Evolutionary conservation across 2,797 vertebrate genomes (phyloP), one percentile per base, ranked within the genome.

Genomic region (Percopsis omiscomaycus): DNA sequence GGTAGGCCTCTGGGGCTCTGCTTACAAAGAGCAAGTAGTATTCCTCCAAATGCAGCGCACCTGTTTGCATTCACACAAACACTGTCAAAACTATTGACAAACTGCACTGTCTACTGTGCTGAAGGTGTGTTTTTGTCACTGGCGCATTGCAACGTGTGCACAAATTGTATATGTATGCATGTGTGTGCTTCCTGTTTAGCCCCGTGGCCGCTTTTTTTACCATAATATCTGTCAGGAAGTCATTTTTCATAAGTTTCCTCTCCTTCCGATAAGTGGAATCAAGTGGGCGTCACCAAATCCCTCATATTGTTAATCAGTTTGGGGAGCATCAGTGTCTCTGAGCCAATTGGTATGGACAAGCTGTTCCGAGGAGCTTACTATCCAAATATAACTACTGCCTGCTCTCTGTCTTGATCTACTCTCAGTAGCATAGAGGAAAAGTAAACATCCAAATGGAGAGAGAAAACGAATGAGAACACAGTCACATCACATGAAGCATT

Each of bases 401-500:
- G 13, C 52, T 48, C 46, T 53, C 5, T 13, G 29, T 55, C 16
- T 37, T 55, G 14, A 15, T 54, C 22, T 55, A 59, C 62, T 66
- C 61, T 61, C 61, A 51, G 70, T 59, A 60, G 75, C 66, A 57
- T 69, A 53, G 59, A 53, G 47, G 56, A 69, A 78, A 55, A 59
- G 64, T 15, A 67, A 77, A 61, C 64, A 16, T 64, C 10, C 57
- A 64, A 68, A 66, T 60, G 67, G 65, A 51, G 8, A 56, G 66
- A 54, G 37, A 68, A 78, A 85, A 81, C 68, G 29, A 84, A 80
- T 63, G 73, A 85, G 77, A 85, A 78, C 81, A 78, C 61, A 66
- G 84, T 72, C 80, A 84, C 74, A 63, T 79, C 69, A 89, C 84
- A 84, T 75, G 50, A 66, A 85, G 81, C 73, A 67, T 74, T 75